phyloP scores from a whole-genome alignment of 1,140 invertebrate species.

The Drosophila erecta region DNA sequence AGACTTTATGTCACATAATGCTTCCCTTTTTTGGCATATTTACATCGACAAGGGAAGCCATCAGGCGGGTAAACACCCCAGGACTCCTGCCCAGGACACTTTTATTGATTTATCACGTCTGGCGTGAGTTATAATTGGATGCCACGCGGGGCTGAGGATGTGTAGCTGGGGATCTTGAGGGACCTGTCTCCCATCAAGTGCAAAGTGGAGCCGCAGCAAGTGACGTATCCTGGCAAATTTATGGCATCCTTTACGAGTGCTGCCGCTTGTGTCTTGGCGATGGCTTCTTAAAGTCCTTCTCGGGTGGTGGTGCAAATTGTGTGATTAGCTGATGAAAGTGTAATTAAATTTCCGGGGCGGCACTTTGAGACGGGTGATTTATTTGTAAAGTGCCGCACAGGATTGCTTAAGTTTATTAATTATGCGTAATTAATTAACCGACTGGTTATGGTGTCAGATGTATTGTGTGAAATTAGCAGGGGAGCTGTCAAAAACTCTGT shows the following conservation, averaged over 20 bases:
- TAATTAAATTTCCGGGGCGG: conserved; percentile 60
- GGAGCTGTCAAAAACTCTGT: not conserved
- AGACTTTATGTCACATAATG: conserved; percentile 60
- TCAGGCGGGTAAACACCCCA: conserved; percentile 52
- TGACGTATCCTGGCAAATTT: conserved; percentile 48
- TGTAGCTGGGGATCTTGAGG: not conserved
- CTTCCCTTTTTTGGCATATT: conserved; percentile 55
- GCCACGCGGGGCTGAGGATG: conserved; percentile 13
- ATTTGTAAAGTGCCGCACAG: conserved; percentile 42
- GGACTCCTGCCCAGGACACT: conserved; percentile 50
- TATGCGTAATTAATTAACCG: conserved; percentile 61
- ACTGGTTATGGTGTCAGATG: conserved; percentile 3
- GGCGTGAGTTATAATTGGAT: conserved; percentile 66
- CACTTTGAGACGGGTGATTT: conserved; percentile 56
- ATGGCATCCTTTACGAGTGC: conserved; percentile 51
- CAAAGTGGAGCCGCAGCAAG: conserved; percentile 35
- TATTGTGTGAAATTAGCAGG: not conserved
- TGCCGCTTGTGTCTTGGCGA: conserved; percentile 14
- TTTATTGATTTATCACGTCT: conserved; percentile 77
- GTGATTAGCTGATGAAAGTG: conserved; percentile 57
- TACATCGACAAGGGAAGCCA: conserved; percentile 53
- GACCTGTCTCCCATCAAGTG: conserved; percentile 41
- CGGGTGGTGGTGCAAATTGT: conserved; percentile 49
- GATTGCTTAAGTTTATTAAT: conserved; percentile 69
- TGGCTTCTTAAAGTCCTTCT: conserved; percentile 34